Percentiles rank a stretch among this genome's conserved stretches.
phyloP scores from a whole-genome alignment of 2,113 vertebrate genomes.

The Ptilorrhoa leucosticta region DNA sequence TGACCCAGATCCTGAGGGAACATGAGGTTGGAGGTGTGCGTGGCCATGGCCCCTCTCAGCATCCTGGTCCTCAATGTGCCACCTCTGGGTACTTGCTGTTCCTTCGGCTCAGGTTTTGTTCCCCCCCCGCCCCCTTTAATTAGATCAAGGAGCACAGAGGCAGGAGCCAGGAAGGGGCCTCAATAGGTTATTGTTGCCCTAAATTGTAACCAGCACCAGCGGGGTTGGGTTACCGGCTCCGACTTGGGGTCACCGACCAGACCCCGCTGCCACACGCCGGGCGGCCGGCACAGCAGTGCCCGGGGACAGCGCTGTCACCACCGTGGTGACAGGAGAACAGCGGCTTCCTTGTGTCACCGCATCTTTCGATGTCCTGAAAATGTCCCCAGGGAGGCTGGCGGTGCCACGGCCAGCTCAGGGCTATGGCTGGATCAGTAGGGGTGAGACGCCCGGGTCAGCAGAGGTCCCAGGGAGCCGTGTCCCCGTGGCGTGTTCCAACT shows the following conservation, averaged over 20 bases:
- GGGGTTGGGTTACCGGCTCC: slow-evolving; percentile 2
- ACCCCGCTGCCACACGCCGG: fast-evolving
- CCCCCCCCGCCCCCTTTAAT: background rate
- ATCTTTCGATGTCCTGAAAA: background rate
- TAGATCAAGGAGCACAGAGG: slow-evolving; percentile 30
- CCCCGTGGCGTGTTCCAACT: fast-evolving
- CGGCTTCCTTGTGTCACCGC: fast-evolving
- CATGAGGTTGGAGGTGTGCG: fast-evolving
- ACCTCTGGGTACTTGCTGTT: background rate
- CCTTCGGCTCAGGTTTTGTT: background rate
- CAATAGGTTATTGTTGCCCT: slow-evolving; percentile 54
- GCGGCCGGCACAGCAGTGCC: fast-evolving
- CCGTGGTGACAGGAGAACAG: fast-evolving
- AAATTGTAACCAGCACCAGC: slow-evolving; percentile 52
- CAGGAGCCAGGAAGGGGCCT: slow-evolving; percentile 54
- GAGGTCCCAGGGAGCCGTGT: background rate
- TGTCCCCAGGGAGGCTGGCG: background rate
- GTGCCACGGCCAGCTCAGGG: fast-evolving
- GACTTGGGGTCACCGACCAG: background rate
- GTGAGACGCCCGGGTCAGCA: fast-evolving
- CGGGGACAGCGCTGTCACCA: fast-evolving
- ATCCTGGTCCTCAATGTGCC: background rate
- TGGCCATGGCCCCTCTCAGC: fast-evolving
- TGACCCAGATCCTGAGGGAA: background rate
- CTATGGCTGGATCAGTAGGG: background rate